Evolutionary conservation across 2,797 vertebrate genomes (phyloP).

Genomic region (Chelon labrosus): DNA sequence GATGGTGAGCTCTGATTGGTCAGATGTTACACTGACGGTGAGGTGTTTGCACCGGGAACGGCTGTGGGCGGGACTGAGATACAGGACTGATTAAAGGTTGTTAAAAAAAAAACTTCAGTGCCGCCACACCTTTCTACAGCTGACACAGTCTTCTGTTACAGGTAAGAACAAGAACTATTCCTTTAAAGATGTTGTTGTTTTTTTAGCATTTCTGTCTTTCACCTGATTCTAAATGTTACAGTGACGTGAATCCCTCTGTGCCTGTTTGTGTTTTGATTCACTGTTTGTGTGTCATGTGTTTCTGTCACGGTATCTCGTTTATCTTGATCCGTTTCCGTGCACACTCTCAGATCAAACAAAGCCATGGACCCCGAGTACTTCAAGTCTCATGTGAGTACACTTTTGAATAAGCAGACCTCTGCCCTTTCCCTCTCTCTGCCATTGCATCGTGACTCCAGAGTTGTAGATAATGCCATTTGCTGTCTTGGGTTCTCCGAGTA

Average conservation of each 20-base stretch:
- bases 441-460: neutral
- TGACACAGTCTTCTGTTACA: conserved; percentile 30
- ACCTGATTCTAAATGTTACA: no score
- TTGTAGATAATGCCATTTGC: conserved; percentile 5
- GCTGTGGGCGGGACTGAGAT: conserved; percentile 44
- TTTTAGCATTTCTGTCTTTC: neutral
- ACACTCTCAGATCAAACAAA: conserved; percentile 24
- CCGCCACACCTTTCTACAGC: conserved; percentile 13
- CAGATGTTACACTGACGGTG: conserved; percentile 4
- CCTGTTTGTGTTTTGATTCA: neutral
- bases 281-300: neutral
- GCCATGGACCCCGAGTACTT: conserved; percentile 69
- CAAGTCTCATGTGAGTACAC: conserved; percentile 63
- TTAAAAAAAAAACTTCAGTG: conserved; percentile 20
- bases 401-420: neutral
- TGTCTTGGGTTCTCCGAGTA: neutral
- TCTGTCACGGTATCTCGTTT: no score
- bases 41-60: conserved; percentile 11
- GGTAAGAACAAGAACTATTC: conserved; percentile 45
- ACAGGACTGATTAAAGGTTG: conserved; percentile 24
- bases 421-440: neutral
- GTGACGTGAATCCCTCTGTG: no score
- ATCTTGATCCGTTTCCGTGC: neutral
- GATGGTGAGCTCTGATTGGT: conserved; percentile 46
- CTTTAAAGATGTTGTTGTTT: neutral